Conservation (phyloP, 92 coral and sea anemone species). For the Palythoa grandis region DNA sequence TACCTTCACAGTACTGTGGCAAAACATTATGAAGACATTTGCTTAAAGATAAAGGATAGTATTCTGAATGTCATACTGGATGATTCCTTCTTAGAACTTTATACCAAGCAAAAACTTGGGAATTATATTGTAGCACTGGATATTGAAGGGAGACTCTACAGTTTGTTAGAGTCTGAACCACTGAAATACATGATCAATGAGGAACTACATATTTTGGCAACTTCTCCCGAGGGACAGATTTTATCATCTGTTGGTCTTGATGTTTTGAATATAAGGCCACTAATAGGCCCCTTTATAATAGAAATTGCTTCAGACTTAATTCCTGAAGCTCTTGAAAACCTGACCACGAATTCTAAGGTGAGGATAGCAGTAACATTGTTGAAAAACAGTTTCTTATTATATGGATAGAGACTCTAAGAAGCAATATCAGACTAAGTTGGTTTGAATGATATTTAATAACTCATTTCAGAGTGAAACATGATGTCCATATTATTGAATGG, state of each 20-base stretch:
- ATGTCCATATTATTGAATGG: no score
- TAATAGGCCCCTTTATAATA: conserved; percentile 73
- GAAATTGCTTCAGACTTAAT: conserved; percentile 67
- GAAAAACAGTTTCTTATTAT: no score
- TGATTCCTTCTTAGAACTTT: conserved; percentile 71
- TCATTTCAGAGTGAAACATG: no score
- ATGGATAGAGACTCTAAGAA: no score
- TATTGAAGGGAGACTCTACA: conserved; percentile 76
- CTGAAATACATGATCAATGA: conserved; percentile 71
- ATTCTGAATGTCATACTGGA: conserved; percentile 65
- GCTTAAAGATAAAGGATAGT: conserved; percentile 65
- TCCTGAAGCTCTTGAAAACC: conserved; percentile 61
- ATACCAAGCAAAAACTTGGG: conserved; percentile 70
- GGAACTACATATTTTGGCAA: conserved; percentile 65
- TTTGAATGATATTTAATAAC: no score
- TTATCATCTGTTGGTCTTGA: conserved; percentile 63
- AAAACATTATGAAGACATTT: conserved; percentile 70
- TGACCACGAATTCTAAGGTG: conserved; percentile 65
- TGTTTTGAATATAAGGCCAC: conserved; percentile 54
- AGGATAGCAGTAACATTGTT: background rate
- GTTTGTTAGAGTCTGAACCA: conserved; percentile 72
- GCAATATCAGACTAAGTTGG: no score
- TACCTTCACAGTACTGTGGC: conserved; percentile 58
- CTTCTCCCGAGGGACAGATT: conserved; percentile 84
- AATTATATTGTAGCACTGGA: conserved; percentile 73